Evolutionary conservation across 1,140 invertebrate species (phyloP).

Genomic region (Diuraphis noxia): DNA sequence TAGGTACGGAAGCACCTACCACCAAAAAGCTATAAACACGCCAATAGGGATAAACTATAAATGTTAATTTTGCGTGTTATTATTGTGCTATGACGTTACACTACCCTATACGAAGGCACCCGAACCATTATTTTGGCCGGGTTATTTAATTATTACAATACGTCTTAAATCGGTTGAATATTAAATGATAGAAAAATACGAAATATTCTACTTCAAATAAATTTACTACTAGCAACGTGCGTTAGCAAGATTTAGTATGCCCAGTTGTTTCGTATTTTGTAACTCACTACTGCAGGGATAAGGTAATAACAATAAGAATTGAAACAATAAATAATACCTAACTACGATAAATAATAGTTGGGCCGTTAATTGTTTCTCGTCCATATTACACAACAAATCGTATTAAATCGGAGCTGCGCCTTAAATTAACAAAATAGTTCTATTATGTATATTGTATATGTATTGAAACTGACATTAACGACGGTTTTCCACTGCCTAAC

Average conservation of each 20-base stretch:
- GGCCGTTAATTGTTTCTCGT: not conserved
- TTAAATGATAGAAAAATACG: not conserved
- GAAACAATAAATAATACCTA: not conserved
- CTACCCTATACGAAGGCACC: not conserved
- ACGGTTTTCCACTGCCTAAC: not conserved
- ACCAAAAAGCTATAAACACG: not conserved
- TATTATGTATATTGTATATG: too few relatives aligned
- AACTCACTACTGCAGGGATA: too few relatives aligned
- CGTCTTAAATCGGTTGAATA: not conserved
- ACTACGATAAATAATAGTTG: too few relatives aligned
- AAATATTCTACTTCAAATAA: not conserved
- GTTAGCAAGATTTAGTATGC: not conserved
- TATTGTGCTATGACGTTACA: not conserved
- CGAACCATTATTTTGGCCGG: not conserved
- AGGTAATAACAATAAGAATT: not conserved
- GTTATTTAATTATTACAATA: not conserved
- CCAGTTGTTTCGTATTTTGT: not conserved
- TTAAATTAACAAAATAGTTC: not conserved
- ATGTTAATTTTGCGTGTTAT: not conserved
- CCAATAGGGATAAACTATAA: conserved; percentile 1
- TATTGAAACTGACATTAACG: not conserved
- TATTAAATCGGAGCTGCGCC: not conserved
- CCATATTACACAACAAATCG: not conserved
- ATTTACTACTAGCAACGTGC: not conserved
- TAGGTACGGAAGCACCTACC: not conserved